phyloP scores from a whole-genome alignment of 1,140 invertebrate species.

The Linepithema humile region DNA sequence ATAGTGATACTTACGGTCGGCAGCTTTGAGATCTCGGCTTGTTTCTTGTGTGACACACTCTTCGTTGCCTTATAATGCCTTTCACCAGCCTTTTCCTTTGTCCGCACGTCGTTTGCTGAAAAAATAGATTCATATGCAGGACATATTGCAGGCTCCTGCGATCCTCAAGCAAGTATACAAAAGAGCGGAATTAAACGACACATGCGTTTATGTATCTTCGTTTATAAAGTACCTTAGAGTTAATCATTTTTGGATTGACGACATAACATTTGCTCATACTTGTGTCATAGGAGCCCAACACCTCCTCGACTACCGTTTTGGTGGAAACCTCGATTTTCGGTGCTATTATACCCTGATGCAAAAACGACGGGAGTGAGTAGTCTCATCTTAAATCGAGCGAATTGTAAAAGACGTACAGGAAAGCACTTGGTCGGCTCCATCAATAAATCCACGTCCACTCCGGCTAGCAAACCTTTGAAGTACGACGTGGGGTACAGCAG shows the following conservation, averaged over 20 bases:
- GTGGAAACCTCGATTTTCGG: constrained; percentile 87
- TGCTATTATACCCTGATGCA: constrained; percentile 84
- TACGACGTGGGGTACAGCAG: constrained; percentile 86
- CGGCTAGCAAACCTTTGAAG: constrained; percentile 79
- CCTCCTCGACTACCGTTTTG: constrained; percentile 85
- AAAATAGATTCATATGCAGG: not conserved
- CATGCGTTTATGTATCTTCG: not conserved
- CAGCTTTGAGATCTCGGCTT: constrained; percentile 60
- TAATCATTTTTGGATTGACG: constrained; percentile 82
- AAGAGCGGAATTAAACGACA: not conserved
- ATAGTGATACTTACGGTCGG: constrained; percentile 63
- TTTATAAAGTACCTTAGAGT: constrained; percentile 74
- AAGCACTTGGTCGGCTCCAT: constrained; percentile 88
- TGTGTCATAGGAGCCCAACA: constrained; percentile 70
- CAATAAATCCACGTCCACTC: constrained; percentile 87
- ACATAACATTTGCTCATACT: constrained; percentile 58
- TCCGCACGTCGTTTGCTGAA: constrained; percentile 49
- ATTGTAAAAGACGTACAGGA: constrained; percentile 83
- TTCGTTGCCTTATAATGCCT: constrained; percentile 77
- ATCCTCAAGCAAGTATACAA: not conserved
- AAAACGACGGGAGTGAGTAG: not conserved
- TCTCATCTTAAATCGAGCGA: not conserved
- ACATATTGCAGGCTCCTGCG: not conserved
- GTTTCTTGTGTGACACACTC: constrained; percentile 79
- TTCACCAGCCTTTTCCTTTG: constrained; percentile 69